Conservation (phyloP, 2,113 vertebrate genomes). For the Oreochromis niloticus region DNA sequence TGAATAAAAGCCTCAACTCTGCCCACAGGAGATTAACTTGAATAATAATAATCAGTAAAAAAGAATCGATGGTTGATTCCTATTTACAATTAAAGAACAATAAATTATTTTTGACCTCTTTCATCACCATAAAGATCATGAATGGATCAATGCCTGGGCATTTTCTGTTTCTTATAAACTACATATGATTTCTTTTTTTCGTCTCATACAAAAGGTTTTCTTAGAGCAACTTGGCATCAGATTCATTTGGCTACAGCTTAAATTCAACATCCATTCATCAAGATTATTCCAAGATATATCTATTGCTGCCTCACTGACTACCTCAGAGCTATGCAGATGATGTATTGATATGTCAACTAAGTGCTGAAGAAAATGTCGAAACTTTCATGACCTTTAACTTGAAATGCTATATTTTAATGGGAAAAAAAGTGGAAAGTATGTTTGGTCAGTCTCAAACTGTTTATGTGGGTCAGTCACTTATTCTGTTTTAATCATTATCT, state of each 20-base stretch:
- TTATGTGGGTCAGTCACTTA: neutral
- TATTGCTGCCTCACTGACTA: neutral
- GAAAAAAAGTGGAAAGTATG: neutral
- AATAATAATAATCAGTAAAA: neutral
- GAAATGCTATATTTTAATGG: slow-evolving; percentile 25
- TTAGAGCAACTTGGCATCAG: neutral
- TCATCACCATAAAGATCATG: neutral
- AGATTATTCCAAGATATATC: neutral
- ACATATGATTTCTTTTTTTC: neutral
- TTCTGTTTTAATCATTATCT: slow-evolving; percentile 7
- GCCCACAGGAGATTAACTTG: neutral
- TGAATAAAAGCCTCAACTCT: neutral
- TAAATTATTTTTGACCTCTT: neutral
- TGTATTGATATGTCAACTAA: neutral
- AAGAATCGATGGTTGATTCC: neutral
- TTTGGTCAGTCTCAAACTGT: slow-evolving; percentile 1
- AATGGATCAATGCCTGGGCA: neutral
- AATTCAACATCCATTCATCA: neutral
- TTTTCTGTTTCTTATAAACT: neutral
- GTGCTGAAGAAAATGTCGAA: neutral
- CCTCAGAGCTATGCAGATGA: neutral
- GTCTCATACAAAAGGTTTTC: neutral
- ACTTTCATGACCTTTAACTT: neutral
- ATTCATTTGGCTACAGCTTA: neutral
- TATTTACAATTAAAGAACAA: neutral